Evolutionary conservation across 2,888 invertebrate genomes (phyloP).

Genomic region (Protodeltote pygarga): DNA sequence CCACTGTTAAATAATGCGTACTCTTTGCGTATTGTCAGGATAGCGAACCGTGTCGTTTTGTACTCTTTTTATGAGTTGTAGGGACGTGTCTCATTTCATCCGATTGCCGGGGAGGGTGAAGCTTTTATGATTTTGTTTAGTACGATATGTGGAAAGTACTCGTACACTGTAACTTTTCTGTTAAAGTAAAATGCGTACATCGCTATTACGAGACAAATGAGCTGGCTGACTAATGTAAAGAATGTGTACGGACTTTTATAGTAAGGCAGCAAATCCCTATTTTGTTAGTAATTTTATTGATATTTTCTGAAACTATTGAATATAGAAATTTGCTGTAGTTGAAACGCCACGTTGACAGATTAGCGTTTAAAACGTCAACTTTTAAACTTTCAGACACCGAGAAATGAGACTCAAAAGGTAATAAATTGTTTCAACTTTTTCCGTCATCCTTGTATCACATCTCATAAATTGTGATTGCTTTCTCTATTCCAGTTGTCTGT

Average conservation of each 20-base stretch:
- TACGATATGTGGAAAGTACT: constrained; percentile 25
- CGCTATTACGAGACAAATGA: constrained; percentile 4
- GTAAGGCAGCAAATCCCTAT: no score
- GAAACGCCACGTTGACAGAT: no score
- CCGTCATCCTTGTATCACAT: constrained; percentile 49
- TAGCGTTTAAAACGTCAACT: background rate
- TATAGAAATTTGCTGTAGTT: no score
- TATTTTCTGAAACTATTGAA: no score
- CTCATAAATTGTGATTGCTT: constrained; percentile 73
- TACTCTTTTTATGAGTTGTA: constrained; percentile 71
- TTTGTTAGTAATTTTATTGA: no score
- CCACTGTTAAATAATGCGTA: constrained; percentile 75
- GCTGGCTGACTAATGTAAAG: no score
- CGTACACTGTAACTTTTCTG: constrained; percentile 15
- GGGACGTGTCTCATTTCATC: constrained; percentile 69
- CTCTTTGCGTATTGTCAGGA: constrained; percentile 68
- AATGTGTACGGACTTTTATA: no score
- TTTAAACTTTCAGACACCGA: no score
- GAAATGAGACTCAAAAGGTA: no score
- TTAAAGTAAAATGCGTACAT: constrained; percentile 17
- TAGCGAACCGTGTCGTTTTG: constrained; percentile 66
- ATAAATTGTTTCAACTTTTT: constrained; percentile 25
- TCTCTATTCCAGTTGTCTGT: constrained; percentile 65
- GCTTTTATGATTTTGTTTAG: constrained; percentile 50
- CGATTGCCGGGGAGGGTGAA: constrained; percentile 45